Conservation (phyloP, 2,888 invertebrate genomes). For the Zaprionus bogoriensis region DNA sequence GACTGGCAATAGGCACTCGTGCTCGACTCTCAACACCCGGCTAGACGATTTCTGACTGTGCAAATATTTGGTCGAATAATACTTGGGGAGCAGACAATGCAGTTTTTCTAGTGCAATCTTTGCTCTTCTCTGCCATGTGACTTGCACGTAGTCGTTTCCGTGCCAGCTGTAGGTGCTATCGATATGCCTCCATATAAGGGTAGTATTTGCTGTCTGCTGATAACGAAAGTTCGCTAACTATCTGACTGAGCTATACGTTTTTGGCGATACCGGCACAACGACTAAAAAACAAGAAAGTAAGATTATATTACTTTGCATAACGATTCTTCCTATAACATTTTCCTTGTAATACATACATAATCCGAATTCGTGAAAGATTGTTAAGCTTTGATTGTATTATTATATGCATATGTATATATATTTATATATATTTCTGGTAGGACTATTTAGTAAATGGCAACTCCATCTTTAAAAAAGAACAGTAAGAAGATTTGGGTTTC, state of each 20-base stretch:
- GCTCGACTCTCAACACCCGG: constrained; percentile 2
- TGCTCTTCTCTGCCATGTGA: constrained; percentile 23
- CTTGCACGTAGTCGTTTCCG: background rate
- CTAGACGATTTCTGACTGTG: constrained; percentile 32
- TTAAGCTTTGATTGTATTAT: too few relatives aligned
- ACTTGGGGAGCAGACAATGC: constrained; percentile 29
- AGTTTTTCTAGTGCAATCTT: constrained; percentile 20
- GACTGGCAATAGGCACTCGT: constrained; percentile 2
- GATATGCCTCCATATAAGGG: constrained; percentile 1
- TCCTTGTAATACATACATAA: background rate
- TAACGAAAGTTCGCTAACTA: constrained; percentile 22
- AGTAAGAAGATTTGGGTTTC: too few relatives aligned
- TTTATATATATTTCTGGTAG: too few relatives aligned
- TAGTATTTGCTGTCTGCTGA: constrained; percentile 32
- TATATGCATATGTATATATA: too few relatives aligned
- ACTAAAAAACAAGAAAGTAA: background rate
- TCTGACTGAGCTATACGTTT: background rate
- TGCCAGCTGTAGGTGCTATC: constrained; percentile 2
- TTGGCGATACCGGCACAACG: background rate
- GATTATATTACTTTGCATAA: too few relatives aligned
- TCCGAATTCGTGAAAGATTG: too few relatives aligned
- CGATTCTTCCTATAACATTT: too few relatives aligned
- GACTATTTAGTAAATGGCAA: too few relatives aligned
- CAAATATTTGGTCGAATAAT: constrained; percentile 33
- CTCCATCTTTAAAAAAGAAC: too few relatives aligned